Base-by-base conservation (phyloP, 2,113 vertebrate species). In the Neolamprologus caudopunctatus region DNA sequence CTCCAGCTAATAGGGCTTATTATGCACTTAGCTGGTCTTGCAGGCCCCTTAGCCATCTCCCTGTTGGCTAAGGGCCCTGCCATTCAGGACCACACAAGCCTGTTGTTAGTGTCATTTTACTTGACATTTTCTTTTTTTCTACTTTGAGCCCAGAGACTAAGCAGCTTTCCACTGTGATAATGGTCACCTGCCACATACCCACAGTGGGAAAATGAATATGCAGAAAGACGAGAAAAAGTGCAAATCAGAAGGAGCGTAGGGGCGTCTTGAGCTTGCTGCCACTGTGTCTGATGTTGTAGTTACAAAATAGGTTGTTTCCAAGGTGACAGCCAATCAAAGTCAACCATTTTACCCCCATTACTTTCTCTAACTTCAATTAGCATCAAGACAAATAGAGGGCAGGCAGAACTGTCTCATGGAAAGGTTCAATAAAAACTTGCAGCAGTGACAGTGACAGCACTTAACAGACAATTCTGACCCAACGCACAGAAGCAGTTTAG, bases 271-370 rank as follows among this genome's bases (percentile, higher is more conserved):
- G 40, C 79, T 35, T 19, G 66, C 85, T 78, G 82, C 82, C 51
- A 21, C 13, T 26, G 35, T 21, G 71, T 78, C 47, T 73, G 68
- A 83, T 84, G 42, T 66, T 47, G 11, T 13, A 8, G 80, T 6
- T 85, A 31, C 26, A 78, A 80, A 88, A 88, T 45, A 3, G 45
- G 50, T 68, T 31, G 91, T 94, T 93, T 87, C 93, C 89, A 83
- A 53, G 92, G 92, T 79, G 86, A 95, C 88, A 75, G 75, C 81
- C 83, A 92, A 91, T 89, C 93, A 92, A 88, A 88, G 75, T 73
- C 21, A 78, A 47, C 57, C 33, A 8, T 73, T 80, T 54, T 21
- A 78, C 66, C 13, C 17, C 33, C 8, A 24, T 84, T 71, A 7
- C 82, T 68, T 51, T 47, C 68, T 81, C 35, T 58, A 53, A 66